Base-by-base conservation (phyloP, 2,797 vertebrate species). In the Poecilia gillii region DNA sequence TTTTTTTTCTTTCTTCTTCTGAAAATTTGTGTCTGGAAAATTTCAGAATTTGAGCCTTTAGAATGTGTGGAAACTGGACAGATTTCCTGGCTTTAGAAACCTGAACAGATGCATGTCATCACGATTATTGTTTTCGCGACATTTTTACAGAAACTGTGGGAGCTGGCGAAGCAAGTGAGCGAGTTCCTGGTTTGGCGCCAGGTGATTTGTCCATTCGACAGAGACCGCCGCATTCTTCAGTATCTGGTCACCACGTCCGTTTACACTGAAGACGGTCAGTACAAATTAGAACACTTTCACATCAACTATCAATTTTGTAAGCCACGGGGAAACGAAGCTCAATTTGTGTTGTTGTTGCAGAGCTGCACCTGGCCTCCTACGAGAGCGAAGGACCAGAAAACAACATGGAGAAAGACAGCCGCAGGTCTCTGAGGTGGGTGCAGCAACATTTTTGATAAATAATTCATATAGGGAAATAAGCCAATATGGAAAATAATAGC, bases 151-250 rank as follows among this genome's bases (percentile, higher is more conserved):
- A 99, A 99, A 96, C 97, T 99, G 84, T 96, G 98, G 96, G 98
- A 99, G 88, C 90, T 99, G 87, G 97, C 98, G 11, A 98, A 97
- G 90, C 97, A 98, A 89, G 97, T 98, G 84, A 98, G 97, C 81
- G 97, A 99, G 92, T 99, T 99, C 91, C 97, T 99, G 94, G 97
- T 97, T 0, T 99, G 98, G 98, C 97, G 98, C 84, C 97, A 98
- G 95, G 97, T 98, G 86, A 92, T 97, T 66, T 99, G 97, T 92
- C 98, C 98, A 0, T 99, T 99, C 25, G 96, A 98, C 79, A 93
- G 96, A 93, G 97, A 99, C 66, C 92, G 96, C 11, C 96, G 96
- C 85, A 96, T 98, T 84, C 97, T 97, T 79, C 97, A 98, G 92
- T 97, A 97, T 92, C 96, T 99, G 70, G 96, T 97, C 84, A 98